phyloP scores from a whole-genome alignment of 2,888 invertebrate species.

The Carcina quercana region DNA sequence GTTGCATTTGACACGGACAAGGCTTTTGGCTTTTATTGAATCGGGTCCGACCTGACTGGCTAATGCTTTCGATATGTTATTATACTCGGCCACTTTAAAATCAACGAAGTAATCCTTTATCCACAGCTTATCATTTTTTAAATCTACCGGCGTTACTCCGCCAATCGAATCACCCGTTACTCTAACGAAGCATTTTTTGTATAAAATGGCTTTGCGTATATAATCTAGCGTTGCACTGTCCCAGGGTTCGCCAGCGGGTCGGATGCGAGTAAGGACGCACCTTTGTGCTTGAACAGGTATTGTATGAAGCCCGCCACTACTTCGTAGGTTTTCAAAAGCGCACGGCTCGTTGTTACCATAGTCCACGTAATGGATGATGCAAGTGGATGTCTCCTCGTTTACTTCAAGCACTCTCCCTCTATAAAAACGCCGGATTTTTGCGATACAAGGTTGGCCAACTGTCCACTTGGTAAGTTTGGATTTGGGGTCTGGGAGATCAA shows the following conservation, averaged over 20 bases:
- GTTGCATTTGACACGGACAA: slow-evolving; percentile 19
- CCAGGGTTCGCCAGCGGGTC: slow-evolving; percentile 56
- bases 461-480: slow-evolving; percentile 71
- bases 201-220: slow-evolving; percentile 75
- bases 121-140: slow-evolving; percentile 50
- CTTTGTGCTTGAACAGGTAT: slow-evolving; percentile 79
- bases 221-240: slow-evolving; percentile 71
- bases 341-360: slow-evolving; percentile 87
- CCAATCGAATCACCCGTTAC: slow-evolving; percentile 43
- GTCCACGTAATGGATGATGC: slow-evolving; percentile 83
- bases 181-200: slow-evolving; percentile 69
- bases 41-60: slow-evolving; percentile 33
- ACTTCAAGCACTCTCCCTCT: slow-evolving; percentile 76
- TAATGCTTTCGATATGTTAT: slow-evolving; percentile 41
- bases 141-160: slow-evolving; percentile 42
- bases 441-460: slow-evolving; percentile 80
- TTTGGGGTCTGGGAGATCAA: slow-evolving; percentile 47
- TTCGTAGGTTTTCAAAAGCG: slow-evolving; percentile 70
- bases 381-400: slow-evolving; percentile 38
- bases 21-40: slow-evolving; percentile 4
- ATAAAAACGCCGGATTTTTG: slow-evolving; percentile 80
- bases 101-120: slow-evolving; percentile 66
- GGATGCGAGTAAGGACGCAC: slow-evolving; percentile 66
- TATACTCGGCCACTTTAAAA: slow-evolving; percentile 52
- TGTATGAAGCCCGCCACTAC: slow-evolving; percentile 76